Conservation (phyloP, 2,113 vertebrate genomes). For the Trachemys scripta region DNA sequence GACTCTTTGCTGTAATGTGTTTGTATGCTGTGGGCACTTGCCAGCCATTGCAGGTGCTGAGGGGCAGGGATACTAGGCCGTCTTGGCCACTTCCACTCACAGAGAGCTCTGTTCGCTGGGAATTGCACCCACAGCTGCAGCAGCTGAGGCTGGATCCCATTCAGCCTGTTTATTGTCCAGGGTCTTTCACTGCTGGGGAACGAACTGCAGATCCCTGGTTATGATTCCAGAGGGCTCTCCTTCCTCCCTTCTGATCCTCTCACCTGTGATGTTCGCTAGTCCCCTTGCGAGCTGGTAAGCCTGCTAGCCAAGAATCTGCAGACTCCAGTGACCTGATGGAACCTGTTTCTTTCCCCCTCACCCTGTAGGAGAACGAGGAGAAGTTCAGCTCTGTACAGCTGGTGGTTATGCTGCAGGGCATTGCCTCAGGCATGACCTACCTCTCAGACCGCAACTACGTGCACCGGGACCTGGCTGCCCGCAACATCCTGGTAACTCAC, state of each 20-base stretch:
- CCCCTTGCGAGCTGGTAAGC: background rate
- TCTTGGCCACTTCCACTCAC: background rate
- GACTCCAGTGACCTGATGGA: background rate
- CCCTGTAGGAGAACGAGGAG: conserved; percentile 79
- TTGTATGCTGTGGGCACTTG: background rate
- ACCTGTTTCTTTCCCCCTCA: background rate
- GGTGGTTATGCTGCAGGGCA: conserved; percentile 84
- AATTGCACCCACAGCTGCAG: background rate
- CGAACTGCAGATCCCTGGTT: background rate
- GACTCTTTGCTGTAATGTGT: background rate
- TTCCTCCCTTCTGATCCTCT: background rate
- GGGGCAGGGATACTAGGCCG: background rate
- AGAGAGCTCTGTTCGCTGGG: background rate
- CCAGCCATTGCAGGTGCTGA: background rate
- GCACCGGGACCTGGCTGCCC: conserved; percentile 84
- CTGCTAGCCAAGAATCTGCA: background rate
- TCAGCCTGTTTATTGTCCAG: background rate
- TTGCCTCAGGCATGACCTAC: conserved; percentile 86
- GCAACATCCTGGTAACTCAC: conserved; percentile 83
- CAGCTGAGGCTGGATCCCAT: background rate
- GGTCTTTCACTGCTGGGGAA: background rate
- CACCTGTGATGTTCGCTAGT: background rate
- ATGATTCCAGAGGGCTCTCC: background rate
- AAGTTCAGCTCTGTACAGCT: conserved; percentile 81
- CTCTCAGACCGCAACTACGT: conserved; percentile 82